Evolutionary conservation across 2,113 vertebrate species (phyloP), one percentile per base, ranked within the genome.

Genomic region (Heterotis niloticus): DNA sequence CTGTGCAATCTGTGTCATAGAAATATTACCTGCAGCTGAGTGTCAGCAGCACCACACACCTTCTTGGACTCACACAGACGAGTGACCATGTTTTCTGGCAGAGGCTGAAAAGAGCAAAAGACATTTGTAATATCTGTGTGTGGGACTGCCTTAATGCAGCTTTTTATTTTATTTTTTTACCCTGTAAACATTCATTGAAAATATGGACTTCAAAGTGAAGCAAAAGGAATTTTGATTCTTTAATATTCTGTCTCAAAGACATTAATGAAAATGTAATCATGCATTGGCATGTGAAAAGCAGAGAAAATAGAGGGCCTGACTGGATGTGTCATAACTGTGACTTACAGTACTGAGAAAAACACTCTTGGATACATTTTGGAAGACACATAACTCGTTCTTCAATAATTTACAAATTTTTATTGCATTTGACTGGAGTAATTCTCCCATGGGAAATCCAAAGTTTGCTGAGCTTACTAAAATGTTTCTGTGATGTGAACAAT

Each of bases 21-120:
- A 72, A 5, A 65, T 57, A 20, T 75, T 91, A 99, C 98, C 96
- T 99, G 98, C 74, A 99, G 93, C 78, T 98, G 97, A 84, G 94
- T 95, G 84, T 99, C 98, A 23, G 96, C 95, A 0, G 97, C 96
- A 13, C 96, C 96, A 59, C 96, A 97, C 59, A 98, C 91, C 80
- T 98, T 99, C 89, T 98, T 99, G 4, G 98, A 99, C 82, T 99
- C 96, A 79, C 95, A 97, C 2, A 99, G 91, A 17, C 96, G 95
- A 76, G 95, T 92, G 81, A 98, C 96, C 97, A 99, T 97, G 79
- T 84, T 93, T 90, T 95, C 90, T 0, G 96, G 96, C 59, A 99
- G 87, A 0, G 93, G 89, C 98, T 99, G 85, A 70, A 72, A 69
- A 14, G 16, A 80, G 79, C 17, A 64, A 67, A 64, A 79, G 59